phyloP scores from a whole-genome alignment of 2,113 vertebrate species.

The Thunnus maccoyii region DNA sequence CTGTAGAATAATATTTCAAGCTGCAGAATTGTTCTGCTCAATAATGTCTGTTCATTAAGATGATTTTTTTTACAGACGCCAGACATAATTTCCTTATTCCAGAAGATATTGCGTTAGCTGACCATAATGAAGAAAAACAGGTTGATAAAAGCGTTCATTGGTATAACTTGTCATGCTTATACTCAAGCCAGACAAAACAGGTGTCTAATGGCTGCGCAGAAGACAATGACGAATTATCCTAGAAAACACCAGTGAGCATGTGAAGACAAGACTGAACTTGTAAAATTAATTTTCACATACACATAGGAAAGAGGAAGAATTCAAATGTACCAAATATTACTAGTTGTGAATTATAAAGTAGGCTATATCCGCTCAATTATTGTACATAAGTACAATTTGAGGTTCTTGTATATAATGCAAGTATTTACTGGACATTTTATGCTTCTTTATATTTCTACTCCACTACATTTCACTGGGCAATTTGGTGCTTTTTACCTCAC shows the following conservation, averaged over 20 bases:
- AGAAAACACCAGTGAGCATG: not conserved
- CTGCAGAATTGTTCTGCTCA: not conserved
- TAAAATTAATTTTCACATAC: too few species aligned
- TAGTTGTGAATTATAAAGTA: too few species aligned
- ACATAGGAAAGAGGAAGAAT: too few species aligned
- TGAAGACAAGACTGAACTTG: not conserved
- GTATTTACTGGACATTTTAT: too few species aligned
- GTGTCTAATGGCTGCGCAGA: not conserved
- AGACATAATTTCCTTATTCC: conserved; percentile 13
- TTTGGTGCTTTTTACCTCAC: too few species aligned
- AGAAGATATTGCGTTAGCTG: not conserved
- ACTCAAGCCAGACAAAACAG: not conserved
- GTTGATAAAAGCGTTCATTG: not conserved
- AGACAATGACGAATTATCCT: not conserved
- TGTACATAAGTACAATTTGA: too few species aligned
- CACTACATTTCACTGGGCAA: too few species aligned
- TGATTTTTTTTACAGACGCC: not conserved
- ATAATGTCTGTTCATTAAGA: conserved; percentile 6
- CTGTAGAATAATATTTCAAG: not conserved
- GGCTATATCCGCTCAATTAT: too few species aligned
- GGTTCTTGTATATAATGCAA: too few species aligned
- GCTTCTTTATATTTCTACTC: too few species aligned
- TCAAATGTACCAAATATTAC: too few species aligned
- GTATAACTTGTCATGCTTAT: not conserved
- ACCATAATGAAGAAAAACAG: not conserved